Conservation (phyloP, 2,113 vertebrate species). For the Chloropsis cyanopogon region DNA sequence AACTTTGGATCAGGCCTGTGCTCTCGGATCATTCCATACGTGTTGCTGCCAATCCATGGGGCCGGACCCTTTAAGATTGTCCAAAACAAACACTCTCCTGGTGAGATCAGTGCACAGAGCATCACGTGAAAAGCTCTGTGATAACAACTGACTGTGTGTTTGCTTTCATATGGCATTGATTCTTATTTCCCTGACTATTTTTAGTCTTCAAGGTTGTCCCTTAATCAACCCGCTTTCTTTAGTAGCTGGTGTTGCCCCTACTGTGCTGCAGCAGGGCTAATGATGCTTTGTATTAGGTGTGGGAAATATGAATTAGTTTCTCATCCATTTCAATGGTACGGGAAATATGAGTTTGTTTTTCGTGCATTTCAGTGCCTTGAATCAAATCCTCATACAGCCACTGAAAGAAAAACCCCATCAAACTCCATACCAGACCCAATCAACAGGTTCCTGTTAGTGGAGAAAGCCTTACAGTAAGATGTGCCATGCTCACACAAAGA, state of each 20-base stretch:
- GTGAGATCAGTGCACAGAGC: not conserved
- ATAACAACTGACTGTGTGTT: not conserved
- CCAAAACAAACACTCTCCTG: not conserved
- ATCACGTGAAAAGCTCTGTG: not conserved
- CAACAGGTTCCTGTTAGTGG: not conserved
- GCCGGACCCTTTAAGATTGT: not conserved
- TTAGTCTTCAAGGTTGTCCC: not conserved
- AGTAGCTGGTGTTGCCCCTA: not conserved
- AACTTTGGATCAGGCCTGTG: not conserved
- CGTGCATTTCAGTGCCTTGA: not conserved
- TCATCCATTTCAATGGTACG: not conserved
- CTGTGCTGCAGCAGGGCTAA: not conserved
- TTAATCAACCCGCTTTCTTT: not conserved
- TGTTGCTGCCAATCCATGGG: not conserved
- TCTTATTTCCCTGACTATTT: slow-evolving; percentile 9
- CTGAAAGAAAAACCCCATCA: not conserved
- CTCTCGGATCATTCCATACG: not conserved
- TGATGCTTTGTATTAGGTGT: not conserved
- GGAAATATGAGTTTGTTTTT: not conserved
- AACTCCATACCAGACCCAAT: not conserved
- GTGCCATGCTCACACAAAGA: not conserved
- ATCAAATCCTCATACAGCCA: not conserved
- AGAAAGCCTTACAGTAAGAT: not conserved
- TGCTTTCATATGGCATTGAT: not conserved
- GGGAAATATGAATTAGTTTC: not conserved